Base-by-base conservation (phyloP, 2,797 vertebrate genomes). In the Cyclopterus lumpus region DNA sequence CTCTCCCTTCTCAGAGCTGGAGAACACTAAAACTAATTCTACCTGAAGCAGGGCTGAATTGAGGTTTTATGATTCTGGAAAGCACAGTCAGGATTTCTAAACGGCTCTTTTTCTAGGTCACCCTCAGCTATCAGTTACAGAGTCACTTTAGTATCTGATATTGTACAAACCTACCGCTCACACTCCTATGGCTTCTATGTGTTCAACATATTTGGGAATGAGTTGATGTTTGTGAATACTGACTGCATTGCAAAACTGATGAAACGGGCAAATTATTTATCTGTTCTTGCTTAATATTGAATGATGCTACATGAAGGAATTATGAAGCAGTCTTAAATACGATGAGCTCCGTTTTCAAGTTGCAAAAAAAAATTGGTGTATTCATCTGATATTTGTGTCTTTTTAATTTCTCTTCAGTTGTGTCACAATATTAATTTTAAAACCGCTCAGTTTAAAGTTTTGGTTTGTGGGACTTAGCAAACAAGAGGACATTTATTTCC, bases 231-330 rank as follows among this genome's bases (percentile, higher is more conserved):
- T 71, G 38, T 46, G 53, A 49, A 71, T 55, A 48, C 42, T 67
- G 71, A 80, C 24, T 73, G 42, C 51, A 60, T 14, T 61, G 12
- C 40, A 51, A 62, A 59, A 74, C 64, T 59, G 44, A 73, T 15
- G 63, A 81, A 77, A 67, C 16, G 4, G 34, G 18, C 46, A 11
- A 18, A 40, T 16, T 7, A 73, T 79, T 69, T 73, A 69, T 63
- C 46, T 48, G 68, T 71, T 81, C 55, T 74, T 74, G 70, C 82
- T 34, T 77, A 26, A 59, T 77, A 65, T n/a, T 73, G 4, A 83
- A 62, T 32, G 51, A 78, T 57, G 62, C 59, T 77, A 79, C 73
- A 40, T 77, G 75, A 91, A 88, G 84, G 75, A 83, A 72, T 58
- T 30, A 53, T n/a, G 2, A 71, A 65, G 44, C 40, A 1, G 20